These are phyloP conservation scores for Hydropotes inermis DNA, from an alignment of 2,113 vertebrate genomes.

Conservation along the genomic window DNA sequence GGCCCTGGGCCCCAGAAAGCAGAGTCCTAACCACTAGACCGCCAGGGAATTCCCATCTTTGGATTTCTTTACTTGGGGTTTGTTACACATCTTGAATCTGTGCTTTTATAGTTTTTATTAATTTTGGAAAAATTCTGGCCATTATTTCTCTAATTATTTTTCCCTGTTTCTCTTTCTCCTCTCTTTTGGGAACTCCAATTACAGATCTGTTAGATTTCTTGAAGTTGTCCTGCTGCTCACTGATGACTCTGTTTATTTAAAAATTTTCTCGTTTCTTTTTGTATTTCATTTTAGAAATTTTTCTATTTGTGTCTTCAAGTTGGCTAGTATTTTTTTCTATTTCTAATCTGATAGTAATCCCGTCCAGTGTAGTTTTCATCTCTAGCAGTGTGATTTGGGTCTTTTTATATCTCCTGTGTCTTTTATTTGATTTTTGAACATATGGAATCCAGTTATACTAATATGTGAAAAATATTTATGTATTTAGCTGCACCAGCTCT, in stretches of 20 bases:
- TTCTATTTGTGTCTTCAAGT: not conserved
- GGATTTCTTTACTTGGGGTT: not conserved
- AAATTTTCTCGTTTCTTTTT: not conserved
- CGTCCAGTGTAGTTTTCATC: not conserved
- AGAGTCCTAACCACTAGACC: not conserved
- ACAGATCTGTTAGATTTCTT: not conserved
- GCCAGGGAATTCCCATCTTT: not conserved
- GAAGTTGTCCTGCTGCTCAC: not conserved
- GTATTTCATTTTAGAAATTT: conserved; percentile 8
- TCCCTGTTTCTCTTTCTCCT: not conserved
- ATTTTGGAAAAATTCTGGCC: not conserved
- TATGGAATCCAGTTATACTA: not conserved
- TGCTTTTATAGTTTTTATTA: not conserved
- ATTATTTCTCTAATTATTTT: not conserved
- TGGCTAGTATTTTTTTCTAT: not conserved
- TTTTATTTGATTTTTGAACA: not conserved
- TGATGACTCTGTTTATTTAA: not conserved
- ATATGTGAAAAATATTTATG: not conserved
- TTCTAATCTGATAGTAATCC: not conserved
- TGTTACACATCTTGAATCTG: not conserved
- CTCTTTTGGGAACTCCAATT: not conserved
- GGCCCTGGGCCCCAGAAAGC: not conserved
- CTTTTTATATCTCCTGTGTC: not conserved
- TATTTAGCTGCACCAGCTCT: not conserved
- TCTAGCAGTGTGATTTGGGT: not conserved